Conservation (phyloP, 2,797 vertebrate genomes). For the Xenopus petersii region DNA sequence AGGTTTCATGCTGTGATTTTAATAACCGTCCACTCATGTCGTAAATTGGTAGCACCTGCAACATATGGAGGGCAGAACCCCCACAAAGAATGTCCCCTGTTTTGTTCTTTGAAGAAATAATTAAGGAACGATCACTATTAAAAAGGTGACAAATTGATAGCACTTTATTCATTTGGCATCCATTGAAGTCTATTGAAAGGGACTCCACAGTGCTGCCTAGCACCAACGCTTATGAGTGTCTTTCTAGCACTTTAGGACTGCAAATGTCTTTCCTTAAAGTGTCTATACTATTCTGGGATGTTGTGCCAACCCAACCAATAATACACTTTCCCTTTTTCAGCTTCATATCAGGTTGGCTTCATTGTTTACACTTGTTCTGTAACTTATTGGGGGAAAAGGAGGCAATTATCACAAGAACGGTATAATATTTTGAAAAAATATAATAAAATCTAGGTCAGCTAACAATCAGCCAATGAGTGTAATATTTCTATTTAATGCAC, state of each 20-base stretch:
- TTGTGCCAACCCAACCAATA: neutral
- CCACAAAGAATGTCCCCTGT: conserved; percentile 49
- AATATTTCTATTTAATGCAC: too few relatives aligned
- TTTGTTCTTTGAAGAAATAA: conserved; percentile 49
- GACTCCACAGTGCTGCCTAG: conserved; percentile 31
- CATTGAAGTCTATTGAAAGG: conserved; percentile 36
- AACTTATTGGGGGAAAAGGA: too few relatives aligned
- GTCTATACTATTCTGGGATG: neutral
- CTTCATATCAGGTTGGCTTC: too few relatives aligned
- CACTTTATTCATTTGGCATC: conserved; percentile 45
- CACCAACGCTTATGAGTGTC: conserved; percentile 40
- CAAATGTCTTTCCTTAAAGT: conserved; percentile 27
- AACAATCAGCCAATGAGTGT: too few relatives aligned
- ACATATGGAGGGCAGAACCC: conserved; percentile 48
- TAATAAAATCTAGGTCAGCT: too few relatives aligned
- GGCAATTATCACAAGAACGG: too few relatives aligned
- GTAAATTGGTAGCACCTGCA: conserved; percentile 51
- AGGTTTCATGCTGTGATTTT: conserved; percentile 46
- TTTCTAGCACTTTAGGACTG: conserved; percentile 41
- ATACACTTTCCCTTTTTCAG: too few relatives aligned
- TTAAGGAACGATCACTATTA: conserved; percentile 47
- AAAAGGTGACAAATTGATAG: conserved; percentile 50
- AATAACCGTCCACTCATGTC: conserved; percentile 49
- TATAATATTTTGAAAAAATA: too few relatives aligned
- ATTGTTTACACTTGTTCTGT: too few relatives aligned